Evolutionary conservation across 2,888 invertebrate species (phyloP), one percentile per base, ranked within the genome.

Genomic region (Bhutanitis thaidina): DNA sequence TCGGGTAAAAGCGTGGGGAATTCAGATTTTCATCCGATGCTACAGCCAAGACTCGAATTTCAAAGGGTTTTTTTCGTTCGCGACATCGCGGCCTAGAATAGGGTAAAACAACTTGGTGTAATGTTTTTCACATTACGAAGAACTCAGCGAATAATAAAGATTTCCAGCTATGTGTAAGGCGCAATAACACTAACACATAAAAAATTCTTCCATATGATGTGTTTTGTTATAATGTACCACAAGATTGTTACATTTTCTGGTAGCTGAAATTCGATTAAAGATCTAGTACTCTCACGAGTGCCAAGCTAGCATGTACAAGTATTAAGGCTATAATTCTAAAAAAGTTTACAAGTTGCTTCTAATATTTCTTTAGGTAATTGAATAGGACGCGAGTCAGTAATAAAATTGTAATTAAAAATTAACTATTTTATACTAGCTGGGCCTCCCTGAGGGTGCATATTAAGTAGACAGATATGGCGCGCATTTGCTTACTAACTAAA

Each of bases 381-480:
- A 84, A 80, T 83, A 77, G 86, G 85, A 82, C 74, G 84, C 70
- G 74, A 66, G 67, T 69, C 67, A 67, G 83, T 89, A 84, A 84
- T 88, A 88, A 88, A 88, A 88, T 72, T 80, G 84, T 88, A 85
- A 88, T 89, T 89, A 88, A 88, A 88, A 87, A 85, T 87, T 85
- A 85, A 87, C 84, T 80, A 85, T 84, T 79, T 83, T 74, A 81
- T 84, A 77, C 76, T 71, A 78, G 72, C 71, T 69, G 70, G 70
- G 65, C 71, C 72, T 76, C 78, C 79, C 80, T 59, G 57, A 78
- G 88, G 89, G 89, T 88, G 89, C 85, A 89, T 89, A 88, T 61
- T 83, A 88, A 89, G 73, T 77, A 87, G 84, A 66, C 58, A 67
- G 74, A 76, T 77, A 77, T 67, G 54, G 60, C 59, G 60, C 71